phyloP scores from a whole-genome alignment of 1,140 invertebrate species.

The Choristoneura fumiferana region DNA sequence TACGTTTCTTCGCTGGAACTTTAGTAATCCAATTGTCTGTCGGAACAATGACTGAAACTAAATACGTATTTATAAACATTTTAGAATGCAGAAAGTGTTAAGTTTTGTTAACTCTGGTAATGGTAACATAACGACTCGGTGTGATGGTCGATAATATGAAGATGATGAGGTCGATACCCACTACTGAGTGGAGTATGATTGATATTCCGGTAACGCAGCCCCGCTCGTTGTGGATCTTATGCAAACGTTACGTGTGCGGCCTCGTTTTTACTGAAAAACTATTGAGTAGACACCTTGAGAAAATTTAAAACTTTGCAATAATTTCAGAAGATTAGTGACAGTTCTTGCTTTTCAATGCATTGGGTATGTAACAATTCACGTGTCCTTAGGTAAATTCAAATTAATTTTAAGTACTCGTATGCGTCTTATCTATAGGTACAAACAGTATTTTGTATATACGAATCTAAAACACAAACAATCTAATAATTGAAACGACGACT shows the following conservation, averaged over 20 bases:
- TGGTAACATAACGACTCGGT: too few species aligned
- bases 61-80: too few species aligned
- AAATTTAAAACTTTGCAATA: slow-evolving; percentile 24
- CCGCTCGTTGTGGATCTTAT: slow-evolving; percentile 35
- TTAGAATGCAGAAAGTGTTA: too few species aligned
- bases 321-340: neutral
- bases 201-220: slow-evolving; percentile 36
- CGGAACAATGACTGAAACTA: neutral
- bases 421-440: too few species aligned
- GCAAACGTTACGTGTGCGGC: slow-evolving; percentile 43
- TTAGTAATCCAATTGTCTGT: neutral
- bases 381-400: neutral
- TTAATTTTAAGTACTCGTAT: too few species aligned
- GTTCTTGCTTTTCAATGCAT: neutral
- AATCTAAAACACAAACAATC: too few species aligned
- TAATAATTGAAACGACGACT: too few species aligned
- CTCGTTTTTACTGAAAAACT: slow-evolving; percentile 31
- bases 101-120: too few species aligned
- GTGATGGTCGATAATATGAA: too few species aligned
- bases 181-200: slow-evolving; percentile 25
- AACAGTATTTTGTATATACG: too few species aligned
- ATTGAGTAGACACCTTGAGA: slow-evolving; percentile 18
- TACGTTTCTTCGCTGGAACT: too few species aligned
- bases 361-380: neutral
- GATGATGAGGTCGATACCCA: too few species aligned